These are phyloP conservation scores for Drosophila nr. medialis DNA, from an alignment of 2,888 invertebrate genomes.

Conservation along the genomic window DNA sequence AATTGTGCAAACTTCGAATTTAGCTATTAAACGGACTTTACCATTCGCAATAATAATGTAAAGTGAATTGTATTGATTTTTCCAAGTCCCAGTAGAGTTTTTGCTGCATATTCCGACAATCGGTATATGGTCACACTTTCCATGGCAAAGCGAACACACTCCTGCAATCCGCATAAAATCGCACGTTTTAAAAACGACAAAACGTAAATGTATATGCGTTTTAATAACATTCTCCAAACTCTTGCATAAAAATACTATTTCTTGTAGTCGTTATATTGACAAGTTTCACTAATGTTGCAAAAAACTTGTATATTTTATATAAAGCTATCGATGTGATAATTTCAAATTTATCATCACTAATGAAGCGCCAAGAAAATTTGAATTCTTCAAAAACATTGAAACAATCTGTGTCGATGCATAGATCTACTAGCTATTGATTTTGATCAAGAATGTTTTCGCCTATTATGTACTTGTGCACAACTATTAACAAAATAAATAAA, in stretches of 20 bases:
- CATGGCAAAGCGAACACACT: neutral
- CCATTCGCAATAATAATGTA: slow-evolving; percentile 31
- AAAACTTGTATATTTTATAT: neutral
- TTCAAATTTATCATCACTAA: neutral
- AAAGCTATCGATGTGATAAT: neutral
- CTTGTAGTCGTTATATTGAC: neutral
- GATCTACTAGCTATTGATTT: neutral
- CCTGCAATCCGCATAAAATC: neutral
- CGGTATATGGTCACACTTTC: slow-evolving; percentile 37
- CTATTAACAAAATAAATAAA: neutral
- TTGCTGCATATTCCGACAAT: slow-evolving; percentile 2
- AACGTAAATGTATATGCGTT: neutral
- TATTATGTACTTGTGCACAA: too few species aligned
- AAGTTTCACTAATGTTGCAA: neutral
- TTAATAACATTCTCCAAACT: neutral
- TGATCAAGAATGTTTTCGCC: neutral
- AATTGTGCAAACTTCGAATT: slow-evolving; percentile 1
- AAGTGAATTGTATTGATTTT: slow-evolving; percentile 51
- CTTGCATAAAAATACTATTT: neutral
- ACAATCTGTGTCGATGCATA: neutral
- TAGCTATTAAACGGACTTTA: slow-evolving; percentile 17
- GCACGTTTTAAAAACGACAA: neutral
- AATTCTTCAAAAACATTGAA: neutral
- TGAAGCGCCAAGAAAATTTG: neutral
- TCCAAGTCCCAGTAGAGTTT: slow-evolving; percentile 30